Evolutionary conservation across 2,113 vertebrate genomes (phyloP), one percentile per base, ranked within the genome.

Genomic region (Phylloscopus trochiloides): DNA sequence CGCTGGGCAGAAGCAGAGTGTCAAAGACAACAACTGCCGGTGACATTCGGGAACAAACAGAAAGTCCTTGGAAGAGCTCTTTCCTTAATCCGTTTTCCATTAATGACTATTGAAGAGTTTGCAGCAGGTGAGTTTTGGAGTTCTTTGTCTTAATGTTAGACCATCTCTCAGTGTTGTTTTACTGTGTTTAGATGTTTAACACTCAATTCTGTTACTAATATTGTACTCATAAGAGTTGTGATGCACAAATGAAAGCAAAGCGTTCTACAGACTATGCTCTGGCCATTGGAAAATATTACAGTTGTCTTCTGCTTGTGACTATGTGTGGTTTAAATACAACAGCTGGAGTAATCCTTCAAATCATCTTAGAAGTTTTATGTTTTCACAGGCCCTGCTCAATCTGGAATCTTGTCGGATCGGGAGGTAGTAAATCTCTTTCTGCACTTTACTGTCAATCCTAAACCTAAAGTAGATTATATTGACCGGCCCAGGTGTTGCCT

Each of bases 391-490:
- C 99, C 99, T 98, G 99, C 99, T 98, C 99, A 99, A 62, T 99
- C 98, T 98, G 99, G 99, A 95, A 99, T 99, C 97, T 96, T 99
- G 96, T 99, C 98, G 74, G 99, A 99, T 97, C 98, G 99, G 90
- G 99, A 99, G 97, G 99, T 99, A 96, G 99, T 99, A 93, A 99
- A 99, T 97, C 98, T 99, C 96, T 99, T 99, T 97, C 98, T 99
- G 96, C 99, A 99, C 98, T 99, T 99, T 98, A 99, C 99, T 89
- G 99, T 99, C 98, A 99, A 99, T 94, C 99, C 99, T 92, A 99
- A 99, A 97, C 99, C 99, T 51, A 98, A 99, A 90, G 99, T 99
- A 88, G 98, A 99, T 91, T 99, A 99, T 97, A 98, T 99, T 77
- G 99, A 99, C 97, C 98, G 99, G 61, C 99, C 99, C 5, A 98